A percentile compares a stretch with the other conserved stretches of the same genome.
These are phyloP conservation scores for Drosophila arawakana DNA, from an alignment of 1,140 invertebrate genomes.

Conservation along the genomic window DNA sequence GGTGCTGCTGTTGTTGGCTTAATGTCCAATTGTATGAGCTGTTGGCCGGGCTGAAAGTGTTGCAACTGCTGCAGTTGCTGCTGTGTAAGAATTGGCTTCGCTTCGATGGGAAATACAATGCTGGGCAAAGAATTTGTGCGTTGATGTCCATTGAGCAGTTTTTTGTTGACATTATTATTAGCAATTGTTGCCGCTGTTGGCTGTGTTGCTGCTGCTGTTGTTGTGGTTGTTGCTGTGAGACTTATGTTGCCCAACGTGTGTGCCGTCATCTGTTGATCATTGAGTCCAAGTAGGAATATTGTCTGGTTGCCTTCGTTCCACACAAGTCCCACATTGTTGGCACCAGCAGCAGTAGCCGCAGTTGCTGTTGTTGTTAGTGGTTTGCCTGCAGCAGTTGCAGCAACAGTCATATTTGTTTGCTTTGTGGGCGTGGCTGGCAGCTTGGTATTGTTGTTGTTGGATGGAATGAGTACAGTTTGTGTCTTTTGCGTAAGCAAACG, in stretches of 20 bases:
- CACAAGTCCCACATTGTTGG: slow-evolving; percentile 76
- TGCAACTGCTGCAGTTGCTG: slow-evolving; percentile 70
- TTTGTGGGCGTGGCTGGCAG: slow-evolving; percentile 58
- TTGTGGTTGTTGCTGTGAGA: slow-evolving; percentile 68
- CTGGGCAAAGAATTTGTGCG: slow-evolving; percentile 78
- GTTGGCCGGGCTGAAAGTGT: slow-evolving; percentile 64
- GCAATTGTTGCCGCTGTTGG: slow-evolving; percentile 15
- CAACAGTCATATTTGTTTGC: slow-evolving; percentile 36
- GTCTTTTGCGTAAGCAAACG: slow-evolving; percentile 81
- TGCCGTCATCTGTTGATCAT: slow-evolving; percentile 82
- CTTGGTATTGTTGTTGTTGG: slow-evolving; percentile 65
- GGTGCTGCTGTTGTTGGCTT: slow-evolving; percentile 75
- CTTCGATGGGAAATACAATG: slow-evolving; percentile 78
- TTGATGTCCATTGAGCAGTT: slow-evolving; percentile 80
- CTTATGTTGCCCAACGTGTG: slow-evolving; percentile 80
- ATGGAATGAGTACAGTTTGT: slow-evolving; percentile 84
- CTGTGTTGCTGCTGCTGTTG: slow-evolving; percentile 44
- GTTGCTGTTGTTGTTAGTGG: slow-evolving; percentile 47
- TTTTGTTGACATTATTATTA: slow-evolving; percentile 70
- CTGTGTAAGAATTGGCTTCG: slow-evolving; percentile 73
- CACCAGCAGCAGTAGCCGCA: slow-evolving; percentile 39
- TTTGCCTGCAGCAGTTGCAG: slow-evolving; percentile 38
- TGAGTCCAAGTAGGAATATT: slow-evolving; percentile 79
- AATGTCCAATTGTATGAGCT: slow-evolving; percentile 83
- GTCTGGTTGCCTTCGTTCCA: slow-evolving; percentile 84